Evolutionary conservation across 2,797 vertebrate species (phyloP), one percentile per base, ranked within the genome.

Genomic region (Fistularia tabacaria): DNA sequence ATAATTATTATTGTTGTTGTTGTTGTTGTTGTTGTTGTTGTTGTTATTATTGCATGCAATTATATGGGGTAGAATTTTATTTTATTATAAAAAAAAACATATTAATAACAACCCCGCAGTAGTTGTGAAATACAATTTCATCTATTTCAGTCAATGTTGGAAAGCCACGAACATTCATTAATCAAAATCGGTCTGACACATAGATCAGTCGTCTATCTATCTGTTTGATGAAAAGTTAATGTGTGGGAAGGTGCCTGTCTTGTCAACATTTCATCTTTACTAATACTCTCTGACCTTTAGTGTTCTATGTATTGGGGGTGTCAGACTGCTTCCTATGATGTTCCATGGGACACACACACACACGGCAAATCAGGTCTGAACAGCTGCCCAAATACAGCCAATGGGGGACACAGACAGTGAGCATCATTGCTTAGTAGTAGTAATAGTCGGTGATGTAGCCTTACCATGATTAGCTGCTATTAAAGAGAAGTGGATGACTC

Each of bases 101-200:
- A 25, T 25, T 25, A 2, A 25, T 5, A 52, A 36, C 39, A 6
- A 36, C 10, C 15, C 15, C 25, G 66, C 38, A 51, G 49, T 7
- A 38, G 38, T 59, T 61, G 43, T 40, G 54, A 56, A 57, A 61
- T 49, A 51, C 66, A 64, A 54, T 54, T 12, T 38, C 44, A 59
- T 51, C 59, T 57, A 54, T 45, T 62, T 66, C 45, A 77, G 69
- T 73, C 63, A 76, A 64, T 77, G 65, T 76, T 63, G 60, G 55
- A 56, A 65, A 79, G 66, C 73, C 71, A 78, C 71, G 25, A 38
- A 38, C 44, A 46, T 38, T 60, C 54, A 46, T 80, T 84, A 68
- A 83, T 85, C 76, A 82, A 80, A 82, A 69, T 79, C 60, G 70
- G 51, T 61, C 36, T 76, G 84, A 88, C 87, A 76, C 40, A 73